Base-by-base conservation (phyloP, 2,113 vertebrate genomes). In the Campylomormyrus numenius region DNA sequence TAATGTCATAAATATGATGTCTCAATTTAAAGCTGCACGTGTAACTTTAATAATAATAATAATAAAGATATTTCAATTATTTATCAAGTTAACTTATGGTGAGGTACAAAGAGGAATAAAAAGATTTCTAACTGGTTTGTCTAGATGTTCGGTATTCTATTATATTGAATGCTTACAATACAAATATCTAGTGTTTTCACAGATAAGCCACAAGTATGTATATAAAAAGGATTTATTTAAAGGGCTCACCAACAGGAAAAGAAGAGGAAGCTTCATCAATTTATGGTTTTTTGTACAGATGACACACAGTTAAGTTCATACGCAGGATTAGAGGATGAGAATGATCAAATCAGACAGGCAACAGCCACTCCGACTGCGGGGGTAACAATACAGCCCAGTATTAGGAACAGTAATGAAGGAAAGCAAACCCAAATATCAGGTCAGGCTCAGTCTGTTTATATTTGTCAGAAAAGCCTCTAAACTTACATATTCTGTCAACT, bases 191-290 rank as follows among this genome's bases (percentile, higher is more conserved):
- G 13, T 42, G 74, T 39, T 80, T 80, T 42, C 88, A 94, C 92
- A 94, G 95, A 96, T 93, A 97, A 95, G 94, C 91, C 92, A 94
- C 94, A 94, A 96, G 95, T 94, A 39, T 42, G 15, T 95, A 93
- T 97, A 97, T 97, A 96, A 97, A 95, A 97, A 96, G 96, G 95
- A 96, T 98, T 98, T 98, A 98, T 98, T 98, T 96, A 97, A 97
- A 96, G 31, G 17, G 74, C 74, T 80, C 74, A 80, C 74, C 74
- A 80, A 39, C 31, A 80, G 70, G 66, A 70, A 31, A 74, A 80
- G 13, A 42, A 17, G 74, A 80, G 35, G 4, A 80, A 19, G 74
- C 74, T 80, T 80, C 15, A 35, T 11, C 31, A 42, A 80, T 19
- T 80, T 39, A 17, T 80, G 74, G 0, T 21, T 77, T 77, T 77